Evolutionary conservation across 2,888 invertebrate genomes (phyloP), one percentile per base, ranked within the genome.

Genomic region (Melanchra persicariae): DNA sequence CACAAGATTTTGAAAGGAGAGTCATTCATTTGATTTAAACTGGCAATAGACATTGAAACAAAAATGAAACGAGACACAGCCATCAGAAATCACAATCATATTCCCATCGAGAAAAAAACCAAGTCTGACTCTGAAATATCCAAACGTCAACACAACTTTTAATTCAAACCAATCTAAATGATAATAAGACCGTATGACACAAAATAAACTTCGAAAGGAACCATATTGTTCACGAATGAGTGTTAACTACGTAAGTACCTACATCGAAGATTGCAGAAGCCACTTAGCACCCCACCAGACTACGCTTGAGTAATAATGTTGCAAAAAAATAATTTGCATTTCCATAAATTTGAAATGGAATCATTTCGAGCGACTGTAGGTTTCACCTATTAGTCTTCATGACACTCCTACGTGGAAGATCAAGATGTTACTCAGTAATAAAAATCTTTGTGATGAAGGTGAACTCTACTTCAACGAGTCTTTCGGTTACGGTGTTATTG

Each of bases 231-330:
- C 75, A 64, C 61, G 70, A 67, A 64, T 69, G 55, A 79, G 61
- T 71, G 76, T 55, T 74, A 70, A 80, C 76, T 79, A 76, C 66
- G 61, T 77, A 69, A 59, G 60, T 75, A 61, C n/a, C n/a, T n/a
- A n/a, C 26, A 26, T 57, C 30, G 24, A 40, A 60, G 58, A 58
- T 63, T 52, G 59, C 74, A 73, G 52, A 26, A 58, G 45, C 58
- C 55, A 78, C 60, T 68, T 83, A 78, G 77, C 78, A 77, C 84
- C 85, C 84, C 84, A 81, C 86, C 76, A 70, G 62, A 61, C 67
- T 43, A 34, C 61, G 67, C 64, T 85, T 84, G 77, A 74, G 79
- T 71, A 87, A 85, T 63, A 34, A 43, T n/a, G 45, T 78, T 86
- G 75, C 74, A 69, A 74, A 84, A 81, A 79, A 68, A 52, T 54